phyloP scores from a whole-genome alignment of 2,888 invertebrate genomes.

The Melieria crassipennis region DNA sequence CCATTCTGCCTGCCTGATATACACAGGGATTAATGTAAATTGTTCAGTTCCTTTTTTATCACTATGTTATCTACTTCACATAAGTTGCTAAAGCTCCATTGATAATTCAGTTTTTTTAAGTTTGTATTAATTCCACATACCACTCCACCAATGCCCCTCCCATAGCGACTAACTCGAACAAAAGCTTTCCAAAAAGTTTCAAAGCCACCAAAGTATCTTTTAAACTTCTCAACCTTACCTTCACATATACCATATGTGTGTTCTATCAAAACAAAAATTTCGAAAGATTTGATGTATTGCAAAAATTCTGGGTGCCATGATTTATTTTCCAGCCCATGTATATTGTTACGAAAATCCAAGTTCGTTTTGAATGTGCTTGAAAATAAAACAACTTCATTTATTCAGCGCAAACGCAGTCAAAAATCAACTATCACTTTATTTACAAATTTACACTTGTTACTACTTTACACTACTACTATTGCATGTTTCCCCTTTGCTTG shows the following conservation, averaged over 20 bases:
- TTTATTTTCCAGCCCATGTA: conserved; percentile 10
- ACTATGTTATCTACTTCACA: neutral
- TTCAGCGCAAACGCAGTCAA: no score
- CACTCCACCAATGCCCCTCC: conserved; percentile 10
- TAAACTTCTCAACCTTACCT: conserved; percentile 3
- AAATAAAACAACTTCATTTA: no score
- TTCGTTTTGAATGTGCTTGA: no score
- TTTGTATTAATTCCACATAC: conserved; percentile 9
- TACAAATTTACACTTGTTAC: no score
- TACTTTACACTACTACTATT: no score
- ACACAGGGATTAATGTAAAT: conserved; percentile 4
- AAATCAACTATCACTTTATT: no score
- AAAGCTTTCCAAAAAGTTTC: conserved; percentile 8
- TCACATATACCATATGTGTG: conserved; percentile 1
- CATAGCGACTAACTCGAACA: neutral
- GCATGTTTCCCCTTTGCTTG: no score
- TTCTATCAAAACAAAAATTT: neutral
- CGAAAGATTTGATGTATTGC: neutral
- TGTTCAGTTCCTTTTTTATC: neutral
- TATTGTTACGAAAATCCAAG: no score
- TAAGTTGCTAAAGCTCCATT: neutral
- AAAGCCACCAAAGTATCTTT: conserved; percentile 4
- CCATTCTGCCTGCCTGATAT: neutral
- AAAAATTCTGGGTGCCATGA: conserved; percentile 8
- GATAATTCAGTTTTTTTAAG: conserved; percentile 1